Evolutionary conservation across 1,140 invertebrate species (phyloP).

Genomic region (Brachionus koreanus): DNA sequence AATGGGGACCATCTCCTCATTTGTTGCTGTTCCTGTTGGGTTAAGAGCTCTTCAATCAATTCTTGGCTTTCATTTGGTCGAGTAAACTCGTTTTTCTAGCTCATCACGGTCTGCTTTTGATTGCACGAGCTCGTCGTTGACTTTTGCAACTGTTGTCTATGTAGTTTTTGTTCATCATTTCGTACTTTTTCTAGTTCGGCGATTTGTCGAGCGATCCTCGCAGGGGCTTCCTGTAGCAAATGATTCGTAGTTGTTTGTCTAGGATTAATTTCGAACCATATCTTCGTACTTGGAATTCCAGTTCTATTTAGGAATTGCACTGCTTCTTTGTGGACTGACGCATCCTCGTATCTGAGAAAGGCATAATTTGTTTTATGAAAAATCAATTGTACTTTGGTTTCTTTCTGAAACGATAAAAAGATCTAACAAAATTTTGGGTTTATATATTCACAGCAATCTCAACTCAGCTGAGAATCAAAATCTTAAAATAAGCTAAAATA

Average conservation of each 20-base stretch:
- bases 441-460: too few relatives aligned
- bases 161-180: too few relatives aligned
- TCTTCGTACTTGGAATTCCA: neutral
- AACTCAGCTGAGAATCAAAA: too few relatives aligned
- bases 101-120: too few relatives aligned
- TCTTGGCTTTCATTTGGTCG: too few relatives aligned
- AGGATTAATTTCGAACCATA: neutral
- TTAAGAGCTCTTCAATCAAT: too few relatives aligned
- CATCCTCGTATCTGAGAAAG: neutral
- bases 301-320: neutral
- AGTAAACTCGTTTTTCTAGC: too few relatives aligned
- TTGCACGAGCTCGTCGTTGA: neutral
- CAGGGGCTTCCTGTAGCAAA: neutral
- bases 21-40: neutral
- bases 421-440: too few relatives aligned
- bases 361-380: neutral
- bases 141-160: neutral
- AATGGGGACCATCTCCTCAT: neutral
- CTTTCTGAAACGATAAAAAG: too few relatives aligned
- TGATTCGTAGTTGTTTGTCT: neutral
- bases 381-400: too few relatives aligned
- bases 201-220: neutral
- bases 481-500: too few relatives aligned
- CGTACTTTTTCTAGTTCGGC: neutral
- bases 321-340: neutral